Evolutionary conservation across 2,888 invertebrate genomes (phyloP), one percentile per base, ranked within the genome.

Genomic region (Antheraea assamensis): DNA sequence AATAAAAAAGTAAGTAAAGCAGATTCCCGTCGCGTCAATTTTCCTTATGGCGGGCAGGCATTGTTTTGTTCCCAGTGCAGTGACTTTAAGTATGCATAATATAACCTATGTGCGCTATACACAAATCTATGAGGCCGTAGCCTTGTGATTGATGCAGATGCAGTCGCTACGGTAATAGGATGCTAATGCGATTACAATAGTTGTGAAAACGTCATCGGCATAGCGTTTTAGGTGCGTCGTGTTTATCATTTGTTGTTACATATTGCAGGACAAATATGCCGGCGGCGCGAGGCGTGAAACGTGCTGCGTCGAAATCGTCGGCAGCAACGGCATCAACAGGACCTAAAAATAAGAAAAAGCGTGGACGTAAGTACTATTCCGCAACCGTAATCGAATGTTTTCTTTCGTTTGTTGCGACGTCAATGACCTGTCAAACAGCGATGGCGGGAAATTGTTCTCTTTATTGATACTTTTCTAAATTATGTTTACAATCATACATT

Each of bases 341-440:
- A 19, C 88, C 93, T 30, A 95, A 94, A 87, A 94, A 90, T 80
- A 95, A 95, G 91, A 95, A 94, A 86, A 95, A 95, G 89, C 93
- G 94, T 81, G 90, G 90, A 91, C 90, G 94, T 94, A 79, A 91
- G 92, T 84, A 72, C 76, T 71, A 30, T 72, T 66, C 27, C 35
- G 42, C 52, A 31, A 66, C 64, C 83, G 86, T 85, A 88, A 19
- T n/a, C 10, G n/a, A 85, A 92, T 94, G 92, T 93, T 93, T 93
- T 94, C 92, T 91, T 93, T 92, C 87, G 90, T 86, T 89, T 88
- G 90, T 83, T 81, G 82, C 88, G 87, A 93, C 90, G 94, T 93
- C 94, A 94, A 91, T 93, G 94, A 93, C 93, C 94, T 94, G 93
- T 93, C 94, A 94, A 92, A 90, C 82, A 82, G 86, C 85, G 85